phyloP scores from a whole-genome alignment of 2,113 vertebrate species.

The Gnathonemus longibarbis region DNA sequence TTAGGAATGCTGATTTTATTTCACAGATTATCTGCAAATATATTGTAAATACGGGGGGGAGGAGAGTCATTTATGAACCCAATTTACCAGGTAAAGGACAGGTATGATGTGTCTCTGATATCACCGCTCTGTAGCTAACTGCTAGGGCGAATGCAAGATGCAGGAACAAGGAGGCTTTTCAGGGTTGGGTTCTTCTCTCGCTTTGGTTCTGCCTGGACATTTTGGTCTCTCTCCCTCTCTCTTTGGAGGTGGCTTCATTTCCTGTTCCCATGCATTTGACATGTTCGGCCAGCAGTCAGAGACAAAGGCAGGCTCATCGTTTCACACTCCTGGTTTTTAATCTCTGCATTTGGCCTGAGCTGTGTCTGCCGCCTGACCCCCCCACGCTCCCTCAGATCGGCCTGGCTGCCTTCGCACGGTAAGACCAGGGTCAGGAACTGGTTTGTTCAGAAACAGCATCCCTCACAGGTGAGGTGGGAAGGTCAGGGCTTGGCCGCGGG shows the following conservation, averaged over 20 bases:
- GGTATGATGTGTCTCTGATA: background rate
- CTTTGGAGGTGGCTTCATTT: slow-evolving; percentile 48
- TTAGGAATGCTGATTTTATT: background rate
- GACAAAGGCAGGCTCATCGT: slow-evolving; percentile 3
- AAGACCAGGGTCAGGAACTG: slow-evolving; percentile 4
- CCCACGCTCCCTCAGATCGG: background rate
- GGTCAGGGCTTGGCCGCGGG: background rate
- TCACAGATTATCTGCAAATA: background rate
- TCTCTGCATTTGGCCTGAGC: background rate
- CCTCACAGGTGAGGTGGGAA: slow-evolving; percentile 4
- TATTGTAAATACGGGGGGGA: background rate
- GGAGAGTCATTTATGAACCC: too few relatives aligned
- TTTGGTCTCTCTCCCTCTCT: slow-evolving; percentile 28
- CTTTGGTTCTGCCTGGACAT: slow-evolving; percentile 25
- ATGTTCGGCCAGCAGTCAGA: slow-evolving; percentile 41
- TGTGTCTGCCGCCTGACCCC: background rate
- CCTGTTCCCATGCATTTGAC: slow-evolving; percentile 47
- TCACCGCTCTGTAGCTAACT: background rate
- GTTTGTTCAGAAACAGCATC: slow-evolving; percentile 11
- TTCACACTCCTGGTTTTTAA: background rate
- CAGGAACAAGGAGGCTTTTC: background rate
- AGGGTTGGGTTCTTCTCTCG: background rate
- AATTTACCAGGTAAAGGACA: background rate
- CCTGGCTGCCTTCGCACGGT: slow-evolving; percentile 19
- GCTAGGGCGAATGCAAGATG: background rate